These are phyloP conservation scores for Megalops cyprinoides DNA, from an alignment of 2,797 vertebrate genomes.

Conservation along the genomic window DNA sequence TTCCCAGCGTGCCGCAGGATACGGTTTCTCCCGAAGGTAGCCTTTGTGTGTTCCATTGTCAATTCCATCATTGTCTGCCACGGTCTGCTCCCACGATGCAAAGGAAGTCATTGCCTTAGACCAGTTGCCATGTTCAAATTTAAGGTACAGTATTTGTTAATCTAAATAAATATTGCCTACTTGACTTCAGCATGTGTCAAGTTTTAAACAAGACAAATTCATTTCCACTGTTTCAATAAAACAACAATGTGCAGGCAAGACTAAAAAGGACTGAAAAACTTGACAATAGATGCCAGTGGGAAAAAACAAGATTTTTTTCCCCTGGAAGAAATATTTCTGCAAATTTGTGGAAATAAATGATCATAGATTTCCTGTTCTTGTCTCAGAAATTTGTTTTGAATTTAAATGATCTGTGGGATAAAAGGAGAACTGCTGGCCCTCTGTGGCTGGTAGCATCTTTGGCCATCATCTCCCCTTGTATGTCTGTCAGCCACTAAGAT, in stretches of 20 bases:
- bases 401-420: not conserved
- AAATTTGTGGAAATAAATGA: not conserved
- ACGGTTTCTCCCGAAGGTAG: constrained; percentile 89
- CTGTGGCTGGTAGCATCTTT: constrained; percentile 40
- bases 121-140: constrained; percentile 57
- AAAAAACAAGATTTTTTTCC: not conserved
- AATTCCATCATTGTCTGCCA: constrained; percentile 87
- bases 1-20: constrained; percentile 90
- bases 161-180: not conserved
- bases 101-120: constrained; percentile 68
- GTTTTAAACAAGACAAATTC: not conserved
- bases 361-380: not conserved
- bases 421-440: not conserved
- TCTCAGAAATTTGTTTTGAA: not conserved
- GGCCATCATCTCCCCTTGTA: constrained; percentile 52
- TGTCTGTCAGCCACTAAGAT: not conserved
- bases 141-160: not conserved
- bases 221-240: not conserved
- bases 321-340: not conserved
- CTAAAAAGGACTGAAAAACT: not conserved
- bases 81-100: constrained; percentile 91
- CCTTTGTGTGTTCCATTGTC: constrained; percentile 88
- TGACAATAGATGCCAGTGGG: not conserved
- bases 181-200: not conserved
- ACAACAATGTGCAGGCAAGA: not conserved